Evolutionary conservation across 2,113 vertebrate species (phyloP), one percentile per base, ranked within the genome.

Genomic region (Charadrius vociferus): DNA sequence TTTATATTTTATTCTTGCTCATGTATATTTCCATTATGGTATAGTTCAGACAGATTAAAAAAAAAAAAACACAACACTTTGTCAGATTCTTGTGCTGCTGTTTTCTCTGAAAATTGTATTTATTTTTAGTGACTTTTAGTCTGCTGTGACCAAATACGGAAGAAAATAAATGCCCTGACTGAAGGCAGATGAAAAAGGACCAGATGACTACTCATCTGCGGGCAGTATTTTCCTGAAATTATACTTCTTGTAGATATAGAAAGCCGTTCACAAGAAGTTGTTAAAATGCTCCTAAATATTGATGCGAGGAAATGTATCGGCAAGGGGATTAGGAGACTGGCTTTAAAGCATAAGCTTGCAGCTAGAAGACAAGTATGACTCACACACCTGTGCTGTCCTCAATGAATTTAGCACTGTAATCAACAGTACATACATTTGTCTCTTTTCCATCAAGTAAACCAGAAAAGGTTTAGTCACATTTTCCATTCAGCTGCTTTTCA

Each of bases 221-320:
- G 3, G 30, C 39, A 80, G 27, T 59, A 36, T 36, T 75, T 78
- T 82, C 53, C 66, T 82, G 73, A 59, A 89, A 20, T 9, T 30
- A 12, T 29, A 32, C 34, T 56, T 86, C 59, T 26, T n/a, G 27
- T 70, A 66, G 27, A 43, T 75, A 66, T 29, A 73, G 41, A 82
- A 86, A 53, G 50, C 53, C 62, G 37, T 83, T 47, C 45, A 32
- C 2, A 6, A 93, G 61, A 81, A 86, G 12, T 84, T 29, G 12
- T 85, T 88, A 12, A 85, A 90, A 72, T 82, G 14, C 36, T 88
- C 29, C 70, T 72, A 80, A 94, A 90, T 93, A 88, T 68, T 92
- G 41, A 87, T 58, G 39, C 56, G 47, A 88, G 27, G 20, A 87
- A 88, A 37, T 3, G 3, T 39, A 91, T 12, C 20, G 68, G 43